These are phyloP conservation scores for Trichogramma evanescens DNA, from an alignment of 2,888 invertebrate genomes.

Conservation along the genomic window DNA sequence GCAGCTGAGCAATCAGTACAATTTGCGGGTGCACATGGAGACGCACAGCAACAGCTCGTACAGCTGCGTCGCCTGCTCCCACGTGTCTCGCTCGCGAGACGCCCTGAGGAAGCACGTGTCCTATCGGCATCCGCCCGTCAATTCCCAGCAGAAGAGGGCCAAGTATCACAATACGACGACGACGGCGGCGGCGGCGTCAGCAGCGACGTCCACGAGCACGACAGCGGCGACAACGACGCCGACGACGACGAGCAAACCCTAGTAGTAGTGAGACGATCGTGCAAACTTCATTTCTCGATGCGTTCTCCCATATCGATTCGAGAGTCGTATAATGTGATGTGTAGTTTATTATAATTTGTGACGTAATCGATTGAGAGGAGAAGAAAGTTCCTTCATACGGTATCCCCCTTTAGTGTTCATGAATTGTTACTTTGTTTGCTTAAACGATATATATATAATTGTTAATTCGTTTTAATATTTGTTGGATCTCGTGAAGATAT, in stretches of 20 bases:
- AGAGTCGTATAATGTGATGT: too few species aligned
- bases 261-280: too few species aligned
- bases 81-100: conserved; percentile 80
- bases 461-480: conserved; percentile 22
- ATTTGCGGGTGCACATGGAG: conserved; percentile 82
- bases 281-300: too few species aligned
- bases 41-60: conserved; percentile 84
- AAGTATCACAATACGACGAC: conserved; percentile 36
- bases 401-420: conserved; percentile 21
- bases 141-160: conserved; percentile 47
- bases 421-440: conserved; percentile 24
- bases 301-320: too few species aligned
- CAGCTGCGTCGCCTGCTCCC: conserved; percentile 79
- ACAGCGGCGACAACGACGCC: too few species aligned
- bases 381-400: conserved; percentile 20
- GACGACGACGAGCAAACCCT: too few species aligned
- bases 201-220: too few species aligned
- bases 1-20: conserved; percentile 84
- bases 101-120: conserved; percentile 84
- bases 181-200: too few species aligned
- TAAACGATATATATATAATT: conserved; percentile 14
- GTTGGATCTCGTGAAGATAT: conserved; percentile 15
- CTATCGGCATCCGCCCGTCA: conserved; percentile 72
- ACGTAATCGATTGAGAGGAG: conserved; percentile 11
- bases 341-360: too few species aligned